Base-by-base conservation (phyloP, 2,888 invertebrate species). In the Neria commutata region DNA sequence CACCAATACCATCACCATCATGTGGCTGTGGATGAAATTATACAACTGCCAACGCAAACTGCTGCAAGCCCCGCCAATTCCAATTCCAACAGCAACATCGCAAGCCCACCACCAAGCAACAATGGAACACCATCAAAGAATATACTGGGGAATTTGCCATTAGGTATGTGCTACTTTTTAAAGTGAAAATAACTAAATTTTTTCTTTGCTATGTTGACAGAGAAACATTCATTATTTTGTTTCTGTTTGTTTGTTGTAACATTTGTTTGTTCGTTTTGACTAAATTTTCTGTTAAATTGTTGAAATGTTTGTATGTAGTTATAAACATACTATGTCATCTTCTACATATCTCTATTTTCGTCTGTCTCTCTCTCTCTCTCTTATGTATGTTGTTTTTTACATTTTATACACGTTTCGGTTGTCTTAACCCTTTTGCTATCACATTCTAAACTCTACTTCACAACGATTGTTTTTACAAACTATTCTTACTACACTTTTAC, bases 111-210 rank as follows among this genome's bases (percentile, higher is more conserved):
- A 50, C 49, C 61, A 56, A 52, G 58, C 46, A 57, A 58, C 26
- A 58, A 29, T 11, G 29, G 47, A 26, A 53, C 72, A 56, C 70
- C 77, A 61, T 73, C 75, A 55, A 73, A 75, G 69, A 77, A 75
- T 66, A 73, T 76, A 64, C 70, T 81, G 72, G 81, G 82, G 66
- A 80, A 76, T 77, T 77, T 81, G 72, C 74, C 81, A 66, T 70
- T 81, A 74, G 81, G 81, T 81, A 75, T 79, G 79, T 69, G 59
- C 57, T 49, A 56, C 55, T n/a, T n/a, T 16, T 25, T 23, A 8
- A 51, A 17, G 24, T 50, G 49, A n/a, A 46, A 23, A 17, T 52
- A 14, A 42, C 23, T n/a, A 16, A 23, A 4, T 26, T 19, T 26
- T 16, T 42, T 51, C 19, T 45, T 48, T 14, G 19, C 42, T 6